phyloP scores from a whole-genome alignment of 2,797 vertebrate species.

The Emydoidea blandingii region DNA sequence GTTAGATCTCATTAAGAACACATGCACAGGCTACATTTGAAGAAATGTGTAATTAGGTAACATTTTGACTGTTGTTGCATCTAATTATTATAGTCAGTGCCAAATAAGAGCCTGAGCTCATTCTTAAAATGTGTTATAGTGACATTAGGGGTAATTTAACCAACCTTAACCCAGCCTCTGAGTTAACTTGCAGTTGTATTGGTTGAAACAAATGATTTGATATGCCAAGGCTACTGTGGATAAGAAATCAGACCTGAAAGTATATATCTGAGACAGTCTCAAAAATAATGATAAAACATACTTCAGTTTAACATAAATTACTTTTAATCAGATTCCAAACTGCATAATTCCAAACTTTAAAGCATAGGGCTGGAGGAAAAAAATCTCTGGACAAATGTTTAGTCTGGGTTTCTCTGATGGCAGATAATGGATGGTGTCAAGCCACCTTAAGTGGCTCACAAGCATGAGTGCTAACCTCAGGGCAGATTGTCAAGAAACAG shows the following conservation, averaged over 20 bases:
- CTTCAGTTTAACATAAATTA: constrained; percentile 60
- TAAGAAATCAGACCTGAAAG: constrained; percentile 50
- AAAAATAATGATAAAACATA: constrained; percentile 51
- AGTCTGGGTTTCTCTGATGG: constrained; percentile 44
- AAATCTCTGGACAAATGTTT: constrained; percentile 48
- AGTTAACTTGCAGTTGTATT: not conserved
- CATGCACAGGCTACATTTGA: rapidly evolving
- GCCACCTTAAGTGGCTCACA: not conserved
- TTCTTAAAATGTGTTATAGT: not conserved
- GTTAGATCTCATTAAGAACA: not conserved
- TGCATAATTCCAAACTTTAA: constrained; percentile 64
- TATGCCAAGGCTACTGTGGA: constrained; percentile 22
- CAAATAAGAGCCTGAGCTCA: not conserved
- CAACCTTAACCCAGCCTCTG: not conserved
- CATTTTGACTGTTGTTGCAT: not conserved
- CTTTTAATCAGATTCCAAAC: constrained; percentile 40
- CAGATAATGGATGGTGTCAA: not conserved
- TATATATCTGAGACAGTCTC: constrained; percentile 16
- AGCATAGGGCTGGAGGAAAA: constrained; percentile 30
- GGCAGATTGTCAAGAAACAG: not conserved
- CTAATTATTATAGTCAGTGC: not conserved
- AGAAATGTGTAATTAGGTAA: not conserved
- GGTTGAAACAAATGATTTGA: constrained; percentile 15
- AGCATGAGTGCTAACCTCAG: not conserved
- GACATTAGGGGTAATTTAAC: not conserved